phyloP scores from a whole-genome alignment of 2,888 invertebrate genomes.

The Aethes cnicana region DNA sequence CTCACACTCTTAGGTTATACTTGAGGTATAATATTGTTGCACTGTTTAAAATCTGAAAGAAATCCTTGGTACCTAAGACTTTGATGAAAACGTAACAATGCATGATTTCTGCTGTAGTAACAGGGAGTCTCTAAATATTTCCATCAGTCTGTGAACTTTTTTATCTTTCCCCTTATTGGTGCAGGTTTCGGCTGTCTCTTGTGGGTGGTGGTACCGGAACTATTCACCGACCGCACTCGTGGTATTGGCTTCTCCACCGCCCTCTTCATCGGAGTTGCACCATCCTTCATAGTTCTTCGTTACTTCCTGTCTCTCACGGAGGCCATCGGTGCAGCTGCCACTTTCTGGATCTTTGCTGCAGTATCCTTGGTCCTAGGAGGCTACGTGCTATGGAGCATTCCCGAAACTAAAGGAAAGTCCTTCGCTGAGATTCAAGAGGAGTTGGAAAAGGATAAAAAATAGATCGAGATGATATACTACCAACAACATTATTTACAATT shows the following conservation, averaged over 20 bases:
- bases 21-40: too few relatives aligned
- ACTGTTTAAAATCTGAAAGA: too few relatives aligned
- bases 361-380: constrained; percentile 42
- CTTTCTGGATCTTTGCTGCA: constrained; percentile 51
- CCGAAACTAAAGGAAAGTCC: constrained; percentile 66
- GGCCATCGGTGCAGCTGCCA: constrained; percentile 49
- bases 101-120: too few relatives aligned
- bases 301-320: constrained; percentile 49
- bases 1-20: too few relatives aligned
- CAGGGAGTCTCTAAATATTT: too few relatives aligned
- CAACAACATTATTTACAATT: too few relatives aligned
- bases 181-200: constrained; percentile 5
- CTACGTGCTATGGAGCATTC: constrained; percentile 50
- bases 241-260: constrained; percentile 48
- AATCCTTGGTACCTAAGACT: too few relatives aligned
- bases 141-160: too few relatives aligned
- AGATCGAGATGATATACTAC: too few relatives aligned
- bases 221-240: constrained; percentile 52
- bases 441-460: too few relatives aligned
- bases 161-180: neutral
- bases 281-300: constrained; percentile 48
- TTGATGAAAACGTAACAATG: too few relatives aligned
- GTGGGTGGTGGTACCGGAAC: constrained; percentile 4
- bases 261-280: constrained; percentile 33
- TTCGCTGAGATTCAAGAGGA: constrained; percentile 58